Conservation (phyloP, 35 echinoderm and acorn worm genomes). For the Ophiothrix spiculata region DNA sequence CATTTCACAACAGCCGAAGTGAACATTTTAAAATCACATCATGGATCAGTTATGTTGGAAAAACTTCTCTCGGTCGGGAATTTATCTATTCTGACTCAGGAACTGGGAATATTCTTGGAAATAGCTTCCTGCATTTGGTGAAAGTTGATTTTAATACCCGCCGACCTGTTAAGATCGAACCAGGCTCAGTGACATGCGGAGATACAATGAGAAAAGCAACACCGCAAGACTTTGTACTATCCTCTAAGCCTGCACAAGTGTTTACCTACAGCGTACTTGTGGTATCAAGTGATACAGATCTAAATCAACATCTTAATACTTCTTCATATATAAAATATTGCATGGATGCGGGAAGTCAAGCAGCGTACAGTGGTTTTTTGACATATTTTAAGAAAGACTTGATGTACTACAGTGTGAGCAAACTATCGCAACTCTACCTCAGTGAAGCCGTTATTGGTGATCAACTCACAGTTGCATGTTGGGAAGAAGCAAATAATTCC, state of each 20-base stretch:
- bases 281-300: not conserved
- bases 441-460: not conserved
- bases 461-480: not conserved
- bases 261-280: not conserved
- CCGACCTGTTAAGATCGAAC: not conserved
- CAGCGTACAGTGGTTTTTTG: not conserved
- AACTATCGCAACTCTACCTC: not conserved
- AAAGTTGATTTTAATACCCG: not conserved
- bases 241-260: not conserved
- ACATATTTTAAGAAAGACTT: not conserved
- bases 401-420: not conserved
- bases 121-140: not conserved
- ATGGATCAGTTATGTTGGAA: not conserved
- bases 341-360: not conserved
- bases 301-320: not conserved
- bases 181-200: not conserved
- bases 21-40: not conserved
- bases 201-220: not conserved
- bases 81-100: not conserved
- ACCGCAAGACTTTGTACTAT: not conserved
- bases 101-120: not conserved
- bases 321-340: not conserved
- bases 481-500: not conserved
- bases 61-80: not conserved
- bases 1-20: not conserved